These are phyloP conservation scores for Halictus rubicundus DNA, from an alignment of 1,140 invertebrate species.

Conservation along the genomic window DNA sequence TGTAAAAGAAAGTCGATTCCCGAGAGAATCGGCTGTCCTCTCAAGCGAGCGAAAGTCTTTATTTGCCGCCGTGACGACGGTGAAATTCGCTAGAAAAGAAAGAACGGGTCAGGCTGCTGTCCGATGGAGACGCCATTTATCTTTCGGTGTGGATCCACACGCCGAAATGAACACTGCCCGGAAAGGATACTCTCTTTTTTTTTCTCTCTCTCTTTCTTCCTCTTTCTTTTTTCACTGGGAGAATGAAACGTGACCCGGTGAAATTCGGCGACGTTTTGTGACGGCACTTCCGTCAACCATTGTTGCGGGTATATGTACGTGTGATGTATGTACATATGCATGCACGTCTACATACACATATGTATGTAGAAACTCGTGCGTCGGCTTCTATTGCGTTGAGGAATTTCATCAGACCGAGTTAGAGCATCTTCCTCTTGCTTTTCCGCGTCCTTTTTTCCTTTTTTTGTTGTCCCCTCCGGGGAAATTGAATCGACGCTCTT, in stretches of 20 bases:
- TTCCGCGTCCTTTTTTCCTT: too few species aligned
- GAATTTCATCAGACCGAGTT: conserved; percentile 7
- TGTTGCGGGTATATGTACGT: neutral
- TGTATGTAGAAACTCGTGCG: neutral
- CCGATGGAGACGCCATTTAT: conserved; percentile 28
- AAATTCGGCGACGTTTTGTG: conserved; percentile 4
- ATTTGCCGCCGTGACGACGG: too few species aligned
- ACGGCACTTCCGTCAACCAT: neutral
- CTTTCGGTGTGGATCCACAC: conserved; percentile 19
- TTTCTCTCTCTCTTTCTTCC: too few species aligned
- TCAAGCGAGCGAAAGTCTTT: too few species aligned
- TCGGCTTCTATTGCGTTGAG: too few species aligned
- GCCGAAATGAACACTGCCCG: conserved; percentile 10
- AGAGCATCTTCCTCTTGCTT: too few species aligned
- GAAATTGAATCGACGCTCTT: too few species aligned
- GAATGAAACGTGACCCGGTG: neutral
- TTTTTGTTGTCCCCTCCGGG: too few species aligned
- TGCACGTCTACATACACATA: too few species aligned
- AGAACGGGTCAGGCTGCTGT: neutral
- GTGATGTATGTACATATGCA: neutral
- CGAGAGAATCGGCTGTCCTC: too few species aligned
- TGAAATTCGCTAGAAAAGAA: too few species aligned
- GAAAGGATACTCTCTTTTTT: neutral
- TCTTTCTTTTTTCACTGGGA: neutral
- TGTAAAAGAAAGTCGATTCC: too few species aligned